A percentile compares a stretch with the other conserved stretches of the same genome.
Evolutionary conservation across 2,113 vertebrate species (phyloP).

Genomic region (Lanius collurio): DNA sequence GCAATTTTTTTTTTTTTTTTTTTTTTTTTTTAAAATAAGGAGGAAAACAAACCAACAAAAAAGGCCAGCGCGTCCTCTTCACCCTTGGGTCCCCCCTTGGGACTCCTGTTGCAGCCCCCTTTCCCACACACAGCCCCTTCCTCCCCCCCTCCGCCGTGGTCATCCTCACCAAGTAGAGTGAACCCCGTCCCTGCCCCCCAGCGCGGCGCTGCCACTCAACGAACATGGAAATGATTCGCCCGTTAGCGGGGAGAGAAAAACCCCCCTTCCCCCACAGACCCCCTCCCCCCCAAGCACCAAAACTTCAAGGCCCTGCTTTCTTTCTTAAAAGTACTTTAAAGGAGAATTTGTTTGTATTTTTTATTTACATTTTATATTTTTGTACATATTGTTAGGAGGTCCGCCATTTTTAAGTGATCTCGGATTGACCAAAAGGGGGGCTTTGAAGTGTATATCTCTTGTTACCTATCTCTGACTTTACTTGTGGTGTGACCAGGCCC

Average conservation of each 20-base stretch:
- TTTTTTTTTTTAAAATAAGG: slow-evolving; percentile 56
- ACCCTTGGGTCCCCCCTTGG: slow-evolving; percentile 59
- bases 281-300: slow-evolving; percentile 46
- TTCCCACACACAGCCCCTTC: background rate
- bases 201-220: background rate
- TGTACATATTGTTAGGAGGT: slow-evolving; percentile 97
- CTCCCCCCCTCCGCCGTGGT: too few species aligned
- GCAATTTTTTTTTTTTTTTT: slow-evolving; percentile 60
- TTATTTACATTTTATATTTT: slow-evolving; percentile 99
- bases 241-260: background rate
- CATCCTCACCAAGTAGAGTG: too few species aligned
- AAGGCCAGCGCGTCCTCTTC: slow-evolving; percentile 71
- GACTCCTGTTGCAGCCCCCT: slow-evolving; percentile 60
- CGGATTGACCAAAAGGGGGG: slow-evolving; percentile 86
- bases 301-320: slow-evolving; percentile 86
- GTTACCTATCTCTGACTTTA: slow-evolving; percentile 82
- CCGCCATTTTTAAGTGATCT: slow-evolving; percentile 86
- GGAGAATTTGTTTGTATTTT: slow-evolving; percentile 94
- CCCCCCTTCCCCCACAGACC: background rate
- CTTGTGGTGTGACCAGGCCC: slow-evolving; percentile 89
- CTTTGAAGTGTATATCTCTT: slow-evolving; percentile 83
- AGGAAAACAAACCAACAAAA: slow-evolving; percentile 63
- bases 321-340: slow-evolving; percentile 87
- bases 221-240: slow-evolving; percentile 26
- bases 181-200: too few species aligned